Evolutionary conservation across 2,888 invertebrate genomes (phyloP).

Genomic region (Chloroclysta siterata): DNA sequence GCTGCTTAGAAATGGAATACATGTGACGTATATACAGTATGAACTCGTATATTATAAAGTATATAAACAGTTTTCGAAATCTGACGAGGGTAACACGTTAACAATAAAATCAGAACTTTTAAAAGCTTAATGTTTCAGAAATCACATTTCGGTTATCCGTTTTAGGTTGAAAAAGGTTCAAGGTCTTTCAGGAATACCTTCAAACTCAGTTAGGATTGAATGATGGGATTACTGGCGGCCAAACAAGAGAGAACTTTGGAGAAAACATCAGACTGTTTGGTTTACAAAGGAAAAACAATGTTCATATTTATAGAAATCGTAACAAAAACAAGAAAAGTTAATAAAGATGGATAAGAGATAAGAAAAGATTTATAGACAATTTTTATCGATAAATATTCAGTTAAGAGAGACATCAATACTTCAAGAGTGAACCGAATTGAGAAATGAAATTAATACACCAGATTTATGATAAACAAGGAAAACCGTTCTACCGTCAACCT

Average conservation of each 20-base stretch:
- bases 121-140: conserved; percentile 30
- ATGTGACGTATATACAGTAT: too few relatives aligned
- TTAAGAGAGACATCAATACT: background rate
- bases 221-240: conserved; percentile 32
- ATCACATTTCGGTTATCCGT: conserved; percentile 27
- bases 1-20: too few relatives aligned
- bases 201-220: conserved; percentile 31
- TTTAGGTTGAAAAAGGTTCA: conserved; percentile 27
- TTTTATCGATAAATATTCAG: background rate
- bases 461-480: conserved; percentile 29
- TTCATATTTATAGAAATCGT: background rate
- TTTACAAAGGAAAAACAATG: conserved; percentile 18
- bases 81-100: conserved; percentile 28
- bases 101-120: conserved; percentile 9
- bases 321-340: background rate
- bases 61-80: conserved; percentile 12
- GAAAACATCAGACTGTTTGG: conserved; percentile 29
- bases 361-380: background rate
- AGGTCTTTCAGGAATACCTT: conserved; percentile 29
- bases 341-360: background rate
- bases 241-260: conserved; percentile 37
- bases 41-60: too few relatives aligned
- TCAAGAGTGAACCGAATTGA: background rate
- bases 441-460: conserved; percentile 1
- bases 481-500: conserved; percentile 16